These are phyloP conservation scores for Bradypus variegatus DNA, from an alignment of 2,797 vertebrate genomes.

Conservation along the genomic window DNA sequence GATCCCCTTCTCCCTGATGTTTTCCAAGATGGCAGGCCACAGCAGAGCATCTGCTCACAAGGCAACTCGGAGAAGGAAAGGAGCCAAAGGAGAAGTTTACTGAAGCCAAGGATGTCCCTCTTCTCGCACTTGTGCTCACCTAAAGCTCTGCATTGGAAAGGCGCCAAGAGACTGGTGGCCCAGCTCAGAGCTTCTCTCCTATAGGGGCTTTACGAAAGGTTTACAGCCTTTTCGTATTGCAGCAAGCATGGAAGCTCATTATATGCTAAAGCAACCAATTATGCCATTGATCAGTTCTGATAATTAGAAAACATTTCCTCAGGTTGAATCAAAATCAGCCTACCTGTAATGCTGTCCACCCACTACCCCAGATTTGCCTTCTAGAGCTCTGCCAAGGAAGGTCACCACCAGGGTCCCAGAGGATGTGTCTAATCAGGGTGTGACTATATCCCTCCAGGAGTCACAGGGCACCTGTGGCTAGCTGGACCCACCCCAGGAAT, in stretches of 20 bases:
- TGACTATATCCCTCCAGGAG: background rate
- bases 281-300: background rate
- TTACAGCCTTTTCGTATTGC: background rate
- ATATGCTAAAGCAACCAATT: background rate
- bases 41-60: background rate
- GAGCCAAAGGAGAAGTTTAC: background rate
- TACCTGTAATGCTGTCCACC: background rate
- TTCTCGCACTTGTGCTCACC: background rate
- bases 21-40: background rate
- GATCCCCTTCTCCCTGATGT: background rate
- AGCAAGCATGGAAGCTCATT: background rate
- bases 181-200: background rate
- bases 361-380: slow-evolving; percentile 22
- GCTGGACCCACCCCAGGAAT: background rate
- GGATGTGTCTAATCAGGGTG: background rate
- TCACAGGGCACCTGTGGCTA: background rate
- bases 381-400: slow-evolving; percentile 11
- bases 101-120: background rate
- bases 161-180: background rate
- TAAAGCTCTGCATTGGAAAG: background rate
- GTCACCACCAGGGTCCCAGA: background rate
- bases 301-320: background rate
- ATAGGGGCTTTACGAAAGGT: background rate
- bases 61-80: background rate
- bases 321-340: background rate